phyloP scores from a whole-genome alignment of 2,888 invertebrate species.

The Pterostichus madidus region DNA sequence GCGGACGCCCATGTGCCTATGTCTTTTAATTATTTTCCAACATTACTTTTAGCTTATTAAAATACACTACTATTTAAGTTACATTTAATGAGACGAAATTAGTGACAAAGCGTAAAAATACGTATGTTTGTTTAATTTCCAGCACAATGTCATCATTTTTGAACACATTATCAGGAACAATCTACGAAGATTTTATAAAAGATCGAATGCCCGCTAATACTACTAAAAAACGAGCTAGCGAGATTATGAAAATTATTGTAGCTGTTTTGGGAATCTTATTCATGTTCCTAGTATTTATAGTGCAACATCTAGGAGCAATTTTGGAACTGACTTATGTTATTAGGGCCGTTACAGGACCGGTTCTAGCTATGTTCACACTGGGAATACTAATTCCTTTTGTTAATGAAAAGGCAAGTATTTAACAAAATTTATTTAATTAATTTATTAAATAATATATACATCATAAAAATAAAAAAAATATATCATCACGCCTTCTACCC shows the following conservation, averaged over 20 bases:
- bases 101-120: too few species aligned
- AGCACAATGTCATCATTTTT: conserved; percentile 82
- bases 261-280: conserved; percentile 78
- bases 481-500: too few species aligned
- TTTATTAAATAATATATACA: too few species aligned
- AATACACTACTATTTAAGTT: too few species aligned
- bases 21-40: too few species aligned
- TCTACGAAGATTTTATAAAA: conserved; percentile 82
- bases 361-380: conserved; percentile 83
- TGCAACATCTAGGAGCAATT: conserved; percentile 82
- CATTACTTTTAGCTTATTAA: too few species aligned
- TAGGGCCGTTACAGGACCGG: conserved; percentile 81
- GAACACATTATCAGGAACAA: conserved; percentile 81
- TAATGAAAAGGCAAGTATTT: conserved; percentile 79
- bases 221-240: conserved; percentile 79
- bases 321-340: conserved; percentile 82
- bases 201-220: conserved; percentile 78
- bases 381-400: conserved; percentile 84
- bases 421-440: too few species aligned
- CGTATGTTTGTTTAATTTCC: conserved; percentile 68
- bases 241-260: conserved; percentile 81
- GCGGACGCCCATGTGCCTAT: too few species aligned
- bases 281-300: conserved; percentile 79
- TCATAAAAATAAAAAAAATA: too few species aligned
- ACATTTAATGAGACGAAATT: too few species aligned